Evolutionary conservation across 2,888 invertebrate genomes (phyloP).

Genomic region (Meteorus colon): DNA sequence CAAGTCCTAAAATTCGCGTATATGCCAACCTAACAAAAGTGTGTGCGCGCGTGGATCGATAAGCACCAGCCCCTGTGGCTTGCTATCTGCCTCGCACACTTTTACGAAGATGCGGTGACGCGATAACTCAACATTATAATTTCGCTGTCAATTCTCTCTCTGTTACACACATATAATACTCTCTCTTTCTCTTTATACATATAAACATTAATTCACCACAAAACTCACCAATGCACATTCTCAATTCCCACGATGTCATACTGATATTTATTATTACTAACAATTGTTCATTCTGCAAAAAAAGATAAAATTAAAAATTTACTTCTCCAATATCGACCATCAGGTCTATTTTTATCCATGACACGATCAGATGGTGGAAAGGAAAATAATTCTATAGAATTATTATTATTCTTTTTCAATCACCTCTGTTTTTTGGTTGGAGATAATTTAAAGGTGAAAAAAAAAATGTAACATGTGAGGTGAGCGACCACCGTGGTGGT

Average conservation of each 20-base stretch:
- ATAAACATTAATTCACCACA: not conserved
- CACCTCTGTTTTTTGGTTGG: not conserved
- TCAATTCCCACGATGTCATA: not conserved
- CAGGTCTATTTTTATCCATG: not conserved
- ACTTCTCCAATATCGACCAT: not conserved
- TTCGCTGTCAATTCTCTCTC: conserved; percentile 11
- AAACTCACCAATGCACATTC: not conserved
- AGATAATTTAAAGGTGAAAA: not conserved
- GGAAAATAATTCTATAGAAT: not conserved
- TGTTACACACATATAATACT: not conserved
- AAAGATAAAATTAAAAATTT: not conserved
- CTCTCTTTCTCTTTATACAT: not conserved
- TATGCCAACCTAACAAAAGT: not conserved
- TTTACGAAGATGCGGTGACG: conserved; percentile 56
- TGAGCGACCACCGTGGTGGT: conserved; percentile 17
- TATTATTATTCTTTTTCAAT: not conserved
- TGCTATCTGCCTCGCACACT: conserved; percentile 16
- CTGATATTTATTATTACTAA: not conserved
- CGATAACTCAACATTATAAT: conserved; percentile 53
- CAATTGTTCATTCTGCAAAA: not conserved
- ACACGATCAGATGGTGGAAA: conserved; percentile 5
- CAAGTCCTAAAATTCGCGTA: conserved; percentile 57
- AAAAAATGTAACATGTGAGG: conserved; percentile 11
- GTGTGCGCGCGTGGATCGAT: conserved; percentile 57
- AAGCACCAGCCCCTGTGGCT: conserved; percentile 34